A percentile compares a stretch with the other conserved stretches of the same genome.
Evolutionary conservation across 2,888 invertebrate genomes (phyloP).

Genomic region (Thyatira batis): DNA sequence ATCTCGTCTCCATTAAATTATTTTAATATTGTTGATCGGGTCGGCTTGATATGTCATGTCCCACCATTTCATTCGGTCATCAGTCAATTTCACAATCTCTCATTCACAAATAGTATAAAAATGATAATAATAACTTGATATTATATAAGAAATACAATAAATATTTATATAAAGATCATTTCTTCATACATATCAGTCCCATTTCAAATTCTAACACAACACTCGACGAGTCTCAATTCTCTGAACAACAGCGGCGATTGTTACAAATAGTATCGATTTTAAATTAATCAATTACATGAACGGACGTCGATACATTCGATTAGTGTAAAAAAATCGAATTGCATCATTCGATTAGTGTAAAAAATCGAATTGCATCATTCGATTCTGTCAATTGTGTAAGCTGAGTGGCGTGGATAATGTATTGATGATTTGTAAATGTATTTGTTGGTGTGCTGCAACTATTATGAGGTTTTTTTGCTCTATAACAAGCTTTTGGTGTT

Average conservation of each 20-base stretch:
- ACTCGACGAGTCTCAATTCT: neutral
- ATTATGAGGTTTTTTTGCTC: neutral
- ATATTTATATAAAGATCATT: too few relatives aligned
- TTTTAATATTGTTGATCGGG: too few relatives aligned
- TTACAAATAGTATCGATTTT: neutral
- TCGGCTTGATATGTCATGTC: too few relatives aligned
- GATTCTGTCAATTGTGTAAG: slow-evolving; percentile 10
- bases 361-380: slow-evolving; percentile 18
- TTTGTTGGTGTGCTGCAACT: too few relatives aligned
- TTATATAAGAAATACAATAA: too few relatives aligned
- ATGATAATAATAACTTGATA: too few relatives aligned
- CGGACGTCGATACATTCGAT: neutral
- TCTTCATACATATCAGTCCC: too few relatives aligned
- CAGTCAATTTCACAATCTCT: too few relatives aligned
- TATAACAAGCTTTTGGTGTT: too few relatives aligned
- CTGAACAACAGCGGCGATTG: neutral
- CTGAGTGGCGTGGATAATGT: slow-evolving; percentile 3
- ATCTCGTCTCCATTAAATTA: too few relatives aligned
- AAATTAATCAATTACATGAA: neutral
- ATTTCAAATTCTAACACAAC: neutral
- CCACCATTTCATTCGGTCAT: too few relatives aligned
- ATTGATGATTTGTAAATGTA: neutral
- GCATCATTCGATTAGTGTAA: slow-evolving; percentile 13
- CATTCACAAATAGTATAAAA: too few relatives aligned
- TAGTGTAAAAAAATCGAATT: slow-evolving; percentile 19